These are phyloP conservation scores for Aselliscus stoliczkanus DNA, from an alignment of 2,797 vertebrate genomes.

Conservation along the genomic window DNA sequence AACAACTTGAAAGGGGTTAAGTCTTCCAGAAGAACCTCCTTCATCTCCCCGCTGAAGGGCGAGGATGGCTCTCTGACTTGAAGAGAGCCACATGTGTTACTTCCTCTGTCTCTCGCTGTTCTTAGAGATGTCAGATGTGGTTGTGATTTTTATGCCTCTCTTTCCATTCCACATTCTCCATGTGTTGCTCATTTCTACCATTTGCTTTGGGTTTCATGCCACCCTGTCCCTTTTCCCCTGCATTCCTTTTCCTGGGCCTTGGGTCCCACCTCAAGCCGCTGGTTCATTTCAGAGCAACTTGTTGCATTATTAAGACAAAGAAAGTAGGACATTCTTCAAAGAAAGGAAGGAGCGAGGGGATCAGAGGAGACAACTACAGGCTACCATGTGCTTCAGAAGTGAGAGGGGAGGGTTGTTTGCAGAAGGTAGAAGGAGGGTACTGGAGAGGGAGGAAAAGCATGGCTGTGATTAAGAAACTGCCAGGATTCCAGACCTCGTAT, in stretches of 20 bases:
- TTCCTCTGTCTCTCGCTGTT: conserved; percentile 58
- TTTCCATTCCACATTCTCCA: conserved; percentile 64
- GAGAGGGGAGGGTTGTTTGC: not conserved
- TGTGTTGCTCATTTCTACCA: conserved; percentile 69
- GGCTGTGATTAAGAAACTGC: not conserved
- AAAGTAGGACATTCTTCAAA: not conserved
- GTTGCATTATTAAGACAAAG: not conserved
- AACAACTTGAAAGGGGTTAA: conserved; percentile 43
- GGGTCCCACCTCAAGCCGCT: conserved; percentile 38
- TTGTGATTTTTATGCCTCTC: conserved; percentile 57
- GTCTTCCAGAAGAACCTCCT: conserved; percentile 65
- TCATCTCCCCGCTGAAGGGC: conserved; percentile 42
- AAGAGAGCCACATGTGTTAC: conserved; percentile 57
- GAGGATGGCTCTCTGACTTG: conserved; percentile 56
- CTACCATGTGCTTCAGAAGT: not conserved
- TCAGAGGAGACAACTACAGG: not conserved
- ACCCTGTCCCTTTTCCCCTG: conserved; percentile 52
- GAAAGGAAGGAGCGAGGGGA: not conserved
- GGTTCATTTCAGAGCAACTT: conserved; percentile 48
- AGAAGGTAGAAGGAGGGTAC: no score
- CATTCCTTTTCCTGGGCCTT: conserved; percentile 60
- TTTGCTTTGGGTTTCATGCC: conserved; percentile 70
- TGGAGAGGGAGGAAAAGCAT: not conserved
- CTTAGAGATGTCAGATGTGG: conserved; percentile 69
- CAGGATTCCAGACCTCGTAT: not conserved